Evolutionary conservation across 2,797 vertebrate genomes (phyloP), one percentile per base, ranked within the genome.

Genomic region (Rhinatrema bivittatum): DNA sequence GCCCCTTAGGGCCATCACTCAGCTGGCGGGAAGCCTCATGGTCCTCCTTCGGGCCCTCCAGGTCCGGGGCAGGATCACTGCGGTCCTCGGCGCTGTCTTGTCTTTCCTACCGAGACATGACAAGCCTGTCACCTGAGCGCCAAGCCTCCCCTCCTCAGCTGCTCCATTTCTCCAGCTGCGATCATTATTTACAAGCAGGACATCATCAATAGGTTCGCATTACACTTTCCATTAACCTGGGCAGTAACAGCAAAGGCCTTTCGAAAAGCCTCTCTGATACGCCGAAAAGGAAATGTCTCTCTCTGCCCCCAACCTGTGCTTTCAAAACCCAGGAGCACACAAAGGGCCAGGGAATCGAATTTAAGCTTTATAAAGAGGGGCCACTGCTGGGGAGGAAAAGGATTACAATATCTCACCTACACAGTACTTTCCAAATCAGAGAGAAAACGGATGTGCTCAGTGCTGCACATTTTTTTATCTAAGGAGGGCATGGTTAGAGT

Each of bases 101-200:
- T 23, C 17, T 38, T 20, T n/a, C 11, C 31, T 32, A 33, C 49
- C 53, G 35, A 13, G 36, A 37, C 9, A 15, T 23, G 25, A 38
- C 39, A 36, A 16, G 12, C 14, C 39, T 26, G 29, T 47, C 36
- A 50, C 22, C 19, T 11, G 41, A 50, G 39, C 17, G 50, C 38
- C 39, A 42, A 36, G 32, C 27, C 20, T 23, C 9, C n/a, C 30
- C 31, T 32, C 46, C 25, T 32, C 36, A 36, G 39, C 28, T 36
- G 32, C 22, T 29, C 23, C 30, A 43, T 34, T 33, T 30, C 52
- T 45, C 41, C 36, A 16, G 25, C 33, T 37, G 39, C 16, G 36
- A 45, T 32, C 52, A 37, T 44, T 45, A 50, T 38, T 37, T 45
- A 49, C 52, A 32, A 23, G 38, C 32, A 25, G 36, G 42, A 5